Percentiles rank a stretch among this genome's conserved stretches.
These are phyloP conservation scores for Vultur gryphus DNA, from an alignment of 2,797 vertebrate genomes.

Conservation along the genomic window DNA sequence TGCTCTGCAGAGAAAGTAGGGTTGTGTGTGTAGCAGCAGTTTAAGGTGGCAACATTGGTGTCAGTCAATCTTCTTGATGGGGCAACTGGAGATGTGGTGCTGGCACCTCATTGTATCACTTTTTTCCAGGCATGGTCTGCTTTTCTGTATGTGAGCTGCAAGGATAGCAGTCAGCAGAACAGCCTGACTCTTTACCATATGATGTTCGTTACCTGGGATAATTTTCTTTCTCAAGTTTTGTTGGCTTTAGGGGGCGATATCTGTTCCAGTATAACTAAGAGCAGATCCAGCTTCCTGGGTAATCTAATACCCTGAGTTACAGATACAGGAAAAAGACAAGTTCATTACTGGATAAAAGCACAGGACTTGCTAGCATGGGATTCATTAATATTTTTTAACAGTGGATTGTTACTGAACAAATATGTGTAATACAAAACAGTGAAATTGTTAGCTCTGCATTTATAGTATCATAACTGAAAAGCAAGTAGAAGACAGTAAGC, in stretches of 20 bases:
- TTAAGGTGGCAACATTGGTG: neutral
- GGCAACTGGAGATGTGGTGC: neutral
- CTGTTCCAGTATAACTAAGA: neutral
- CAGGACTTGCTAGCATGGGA: neutral
- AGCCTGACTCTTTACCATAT: neutral
- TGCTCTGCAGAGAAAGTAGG: neutral
- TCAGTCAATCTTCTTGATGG: neutral
- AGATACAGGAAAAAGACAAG: neutral
- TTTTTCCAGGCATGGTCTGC: neutral
- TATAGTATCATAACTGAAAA: neutral
- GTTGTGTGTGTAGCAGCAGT: neutral
- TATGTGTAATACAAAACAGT: neutral
- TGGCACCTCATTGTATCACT: rapidly evolving
- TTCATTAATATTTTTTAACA: neutral
- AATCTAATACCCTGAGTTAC: neutral
- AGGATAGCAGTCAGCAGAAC: neutral
- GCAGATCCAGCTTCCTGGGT: neutral
- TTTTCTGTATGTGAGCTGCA: neutral
- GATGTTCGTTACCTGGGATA: neutral
- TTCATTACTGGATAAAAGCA: neutral
- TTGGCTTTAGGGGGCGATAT: neutral
- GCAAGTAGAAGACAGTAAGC: neutral
- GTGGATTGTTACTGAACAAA: neutral
- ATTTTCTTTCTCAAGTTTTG: neutral
- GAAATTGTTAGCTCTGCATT: neutral